These are phyloP conservation scores for Psilanteris sp. DNA, from an alignment of 1,140 invertebrate species.

Conservation along the genomic window DNA sequence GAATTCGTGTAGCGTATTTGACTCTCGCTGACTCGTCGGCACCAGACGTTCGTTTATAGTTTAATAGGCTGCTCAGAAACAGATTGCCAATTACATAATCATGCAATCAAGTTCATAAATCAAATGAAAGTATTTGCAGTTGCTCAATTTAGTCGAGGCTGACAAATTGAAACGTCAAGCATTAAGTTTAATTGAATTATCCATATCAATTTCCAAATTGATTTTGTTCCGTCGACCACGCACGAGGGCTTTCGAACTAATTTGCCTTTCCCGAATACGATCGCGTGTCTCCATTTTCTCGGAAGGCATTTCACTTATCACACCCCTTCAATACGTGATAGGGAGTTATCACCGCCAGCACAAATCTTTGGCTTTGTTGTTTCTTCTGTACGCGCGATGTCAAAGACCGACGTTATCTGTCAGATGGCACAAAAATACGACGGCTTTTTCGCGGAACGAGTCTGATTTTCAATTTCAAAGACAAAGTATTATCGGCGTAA, in stretches of 20 bases:
- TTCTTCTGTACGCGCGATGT: constrained; percentile 10
- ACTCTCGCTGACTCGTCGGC: no score
- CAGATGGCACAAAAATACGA: constrained; percentile 12
- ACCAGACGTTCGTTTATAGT: constrained; percentile 10
- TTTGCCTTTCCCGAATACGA: constrained; percentile 6
- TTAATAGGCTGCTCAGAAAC: constrained; percentile 31
- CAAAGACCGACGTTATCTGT: constrained; percentile 36
- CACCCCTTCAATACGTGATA: constrained; percentile 46
- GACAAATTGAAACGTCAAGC: constrained; percentile 34
- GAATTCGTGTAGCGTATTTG: no score
- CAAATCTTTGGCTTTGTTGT: constrained; percentile 17
- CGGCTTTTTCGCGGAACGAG: constrained; percentile 13
- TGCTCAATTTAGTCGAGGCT: constrained; percentile 21
- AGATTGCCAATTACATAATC: constrained; percentile 48
- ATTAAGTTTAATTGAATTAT: constrained; percentile 19
- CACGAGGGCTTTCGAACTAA: no score
- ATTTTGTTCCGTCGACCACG: no score
- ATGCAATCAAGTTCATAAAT: constrained; percentile 23
- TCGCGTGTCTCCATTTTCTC: constrained; percentile 43
- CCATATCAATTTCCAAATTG: neutral
- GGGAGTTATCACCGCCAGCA: constrained; percentile 33
- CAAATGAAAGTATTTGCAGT: constrained; percentile 44
- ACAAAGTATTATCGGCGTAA: no score
- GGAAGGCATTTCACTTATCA: constrained; percentile 46
- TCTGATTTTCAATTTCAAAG: no score